Evolutionary conservation across 1,140 invertebrate genomes (phyloP).

Genomic region (Solen grandis): DNA sequence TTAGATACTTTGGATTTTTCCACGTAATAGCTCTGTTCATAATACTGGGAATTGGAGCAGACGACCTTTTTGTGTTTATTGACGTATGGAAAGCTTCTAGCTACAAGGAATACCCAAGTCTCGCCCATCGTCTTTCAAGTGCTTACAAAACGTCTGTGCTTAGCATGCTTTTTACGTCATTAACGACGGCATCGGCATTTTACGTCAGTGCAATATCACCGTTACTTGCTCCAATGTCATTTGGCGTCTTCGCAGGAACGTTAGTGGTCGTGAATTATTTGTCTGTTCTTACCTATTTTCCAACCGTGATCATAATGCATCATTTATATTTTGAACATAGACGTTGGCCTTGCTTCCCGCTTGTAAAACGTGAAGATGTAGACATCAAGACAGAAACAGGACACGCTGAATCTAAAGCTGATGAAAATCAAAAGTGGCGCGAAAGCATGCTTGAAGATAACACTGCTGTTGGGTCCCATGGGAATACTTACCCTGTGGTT

Average conservation of each 20-base stretch:
- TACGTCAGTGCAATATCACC: conserved; percentile 66
- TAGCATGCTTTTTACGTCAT: conserved; percentile 70
- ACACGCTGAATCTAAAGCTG: background rate
- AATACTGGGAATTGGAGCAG: conserved; percentile 70
- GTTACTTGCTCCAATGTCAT: conserved; percentile 65
- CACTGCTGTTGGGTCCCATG: conserved; percentile 19
- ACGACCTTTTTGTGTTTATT: conserved; percentile 69
- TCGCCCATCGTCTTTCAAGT: conserved; percentile 62
- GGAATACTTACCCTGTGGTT: conserved; percentile 30
- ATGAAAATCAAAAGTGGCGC: background rate
- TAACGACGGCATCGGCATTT: conserved; percentile 73
- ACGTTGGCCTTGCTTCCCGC: conserved; percentile 48
- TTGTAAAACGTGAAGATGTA: background rate
- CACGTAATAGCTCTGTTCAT: conserved; percentile 71
- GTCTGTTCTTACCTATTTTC: conserved; percentile 71
- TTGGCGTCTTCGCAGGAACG: conserved; percentile 71
- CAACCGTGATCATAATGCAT: conserved; percentile 67
- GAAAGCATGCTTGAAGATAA: conserved; percentile 21
- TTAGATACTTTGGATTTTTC: conserved; percentile 69
- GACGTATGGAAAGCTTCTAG: conserved; percentile 65
- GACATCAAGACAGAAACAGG: background rate
- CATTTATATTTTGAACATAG: conserved; percentile 60
- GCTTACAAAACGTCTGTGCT: conserved; percentile 61
- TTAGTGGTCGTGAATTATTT: conserved; percentile 74
- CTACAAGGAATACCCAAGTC: conserved; percentile 43